A percentile compares a stretch with the other conserved stretches of the same genome.
Conservation (phyloP, 2,797 vertebrate species). For the Notolepis coatsorum region DNA sequence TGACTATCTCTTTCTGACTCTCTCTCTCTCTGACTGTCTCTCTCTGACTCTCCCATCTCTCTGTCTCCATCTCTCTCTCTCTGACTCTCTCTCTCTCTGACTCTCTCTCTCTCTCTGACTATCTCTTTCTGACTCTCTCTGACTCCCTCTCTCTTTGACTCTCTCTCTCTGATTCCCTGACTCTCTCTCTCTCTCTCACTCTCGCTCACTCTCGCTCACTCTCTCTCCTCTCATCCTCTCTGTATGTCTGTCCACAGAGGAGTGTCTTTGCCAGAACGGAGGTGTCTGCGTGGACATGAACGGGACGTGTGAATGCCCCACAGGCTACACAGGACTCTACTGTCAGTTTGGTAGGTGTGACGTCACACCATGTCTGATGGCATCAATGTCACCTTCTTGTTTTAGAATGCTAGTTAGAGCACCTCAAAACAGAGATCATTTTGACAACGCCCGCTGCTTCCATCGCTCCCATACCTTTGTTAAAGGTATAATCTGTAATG, state of each 20-base stretch:
- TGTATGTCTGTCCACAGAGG: constrained; percentile 66
- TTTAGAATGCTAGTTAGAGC: too few relatives aligned
- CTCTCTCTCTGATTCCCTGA: constrained; percentile 24
- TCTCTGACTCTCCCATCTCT: not conserved
- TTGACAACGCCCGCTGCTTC: too few relatives aligned
- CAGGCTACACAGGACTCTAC: constrained; percentile 87
- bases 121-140: too few relatives aligned
- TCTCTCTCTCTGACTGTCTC: not conserved
- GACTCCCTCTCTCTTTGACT: too few relatives aligned
- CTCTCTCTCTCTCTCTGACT: too few relatives aligned
- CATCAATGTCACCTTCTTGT: too few relatives aligned
- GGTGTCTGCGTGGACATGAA: constrained; percentile 89
- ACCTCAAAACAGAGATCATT: too few relatives aligned
- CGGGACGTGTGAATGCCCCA: constrained; percentile 82
- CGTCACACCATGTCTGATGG: not conserved
- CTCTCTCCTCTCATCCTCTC: constrained; percentile 3
- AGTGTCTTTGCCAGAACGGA: constrained; percentile 93
- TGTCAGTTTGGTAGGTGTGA: constrained; percentile 93
- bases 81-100: not conserved
- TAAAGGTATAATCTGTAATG: too few relatives aligned
- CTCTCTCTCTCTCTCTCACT: constrained; percentile 14
- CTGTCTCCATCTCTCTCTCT: too few relatives aligned
- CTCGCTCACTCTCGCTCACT: constrained; percentile 12
- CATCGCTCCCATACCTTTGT: too few relatives aligned
- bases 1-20: too few relatives aligned